Conservation (phyloP, 92 coral and sea anemone species). For the Epizoanthus ramosus region DNA sequence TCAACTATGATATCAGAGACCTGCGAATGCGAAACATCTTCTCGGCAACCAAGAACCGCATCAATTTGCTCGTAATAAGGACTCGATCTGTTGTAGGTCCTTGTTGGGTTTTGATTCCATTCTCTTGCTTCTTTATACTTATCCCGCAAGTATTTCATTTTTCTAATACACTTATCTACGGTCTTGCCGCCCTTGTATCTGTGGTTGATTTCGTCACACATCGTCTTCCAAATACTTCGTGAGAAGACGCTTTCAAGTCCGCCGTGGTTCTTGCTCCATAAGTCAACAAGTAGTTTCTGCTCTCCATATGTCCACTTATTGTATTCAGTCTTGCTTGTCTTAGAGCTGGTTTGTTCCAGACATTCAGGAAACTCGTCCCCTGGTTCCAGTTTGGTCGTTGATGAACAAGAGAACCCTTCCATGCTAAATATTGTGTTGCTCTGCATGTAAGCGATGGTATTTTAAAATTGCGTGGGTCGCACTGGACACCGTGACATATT, state of each 20-base stretch:
- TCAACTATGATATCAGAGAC: neutral
- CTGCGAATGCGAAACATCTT: neutral
- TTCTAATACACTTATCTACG: slow-evolving; percentile 10
- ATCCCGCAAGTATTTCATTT: slow-evolving; percentile 14
- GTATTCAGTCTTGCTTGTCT: slow-evolving; percentile 10
- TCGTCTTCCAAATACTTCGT: slow-evolving; percentile 1
- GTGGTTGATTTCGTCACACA: slow-evolving; percentile 19
- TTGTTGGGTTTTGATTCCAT: slow-evolving; percentile 24
- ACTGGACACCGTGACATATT: neutral
- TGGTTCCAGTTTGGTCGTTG: slow-evolving; percentile 27
- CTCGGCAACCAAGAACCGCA: slow-evolving; percentile 13
- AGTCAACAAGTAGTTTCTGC: slow-evolving; percentile 27
- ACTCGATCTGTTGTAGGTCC: slow-evolving; percentile 22
- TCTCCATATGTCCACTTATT: slow-evolving; percentile 29
- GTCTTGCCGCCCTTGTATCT: slow-evolving; percentile 24
- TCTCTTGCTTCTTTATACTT: slow-evolving; percentile 23
- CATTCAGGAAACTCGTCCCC: neutral
- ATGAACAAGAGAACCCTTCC: slow-evolving; percentile 16
- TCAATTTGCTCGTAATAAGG: slow-evolving; percentile 33
- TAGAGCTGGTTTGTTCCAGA: neutral
- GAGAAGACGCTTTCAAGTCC: slow-evolving; percentile 20
- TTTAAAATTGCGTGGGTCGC: slow-evolving; percentile 8
- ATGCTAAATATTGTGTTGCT: neutral
- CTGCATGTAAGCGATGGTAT: neutral
- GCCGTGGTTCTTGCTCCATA: slow-evolving; percentile 25